Base-by-base conservation (phyloP, 23 tunicate species). In the Ascidia mentula region DNA sequence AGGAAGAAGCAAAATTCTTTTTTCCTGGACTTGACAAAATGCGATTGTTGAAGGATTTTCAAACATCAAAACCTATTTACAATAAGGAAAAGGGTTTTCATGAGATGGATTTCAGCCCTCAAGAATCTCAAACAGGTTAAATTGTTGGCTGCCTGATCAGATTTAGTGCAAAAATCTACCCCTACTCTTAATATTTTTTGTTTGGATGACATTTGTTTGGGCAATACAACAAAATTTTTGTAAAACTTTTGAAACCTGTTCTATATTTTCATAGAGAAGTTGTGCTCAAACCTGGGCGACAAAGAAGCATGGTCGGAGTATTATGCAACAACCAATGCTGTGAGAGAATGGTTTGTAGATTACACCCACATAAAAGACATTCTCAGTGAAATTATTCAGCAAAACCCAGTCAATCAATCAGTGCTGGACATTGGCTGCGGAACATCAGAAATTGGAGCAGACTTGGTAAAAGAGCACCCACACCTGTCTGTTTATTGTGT, bases 381-480 rank as follows among this genome's bases (percentile, higher is more conserved):
- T 22, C 0, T 91, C 40, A 8, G 15, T 30, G 59, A 46, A 6
- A 53, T 35, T 33, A 37, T 91, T 1, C 37, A 4, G 5, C 35
- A 31, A 5, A 59, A 59, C 37, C 36, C 32, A 20, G 6, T 2
- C 18, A 77, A 6, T 28, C 37, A 80, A 6, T 34, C 31, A 0
- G 79, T 87, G 15, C 33, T 92, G 32, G 97, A 92, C 45, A 39
- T 92, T 2, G 97, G 97, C 38, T 87, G 97, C 60, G 97, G 97
- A 8, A 31, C 38, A 0, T 92, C 97, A 13, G 9, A 36, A 3
- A 40, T 87, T 18, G 97, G 92, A 8, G 82, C 91, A 31, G 34
- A 31, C 36, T 39, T 92, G 12, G 86, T 82, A 36, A 38, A 75
- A 5, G 73, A 72, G 0, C 40, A 37, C 12, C 72, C 72, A 1